phyloP scores from a whole-genome alignment of 2,113 vertebrate genomes.

The Actenoides hombroni region DNA sequence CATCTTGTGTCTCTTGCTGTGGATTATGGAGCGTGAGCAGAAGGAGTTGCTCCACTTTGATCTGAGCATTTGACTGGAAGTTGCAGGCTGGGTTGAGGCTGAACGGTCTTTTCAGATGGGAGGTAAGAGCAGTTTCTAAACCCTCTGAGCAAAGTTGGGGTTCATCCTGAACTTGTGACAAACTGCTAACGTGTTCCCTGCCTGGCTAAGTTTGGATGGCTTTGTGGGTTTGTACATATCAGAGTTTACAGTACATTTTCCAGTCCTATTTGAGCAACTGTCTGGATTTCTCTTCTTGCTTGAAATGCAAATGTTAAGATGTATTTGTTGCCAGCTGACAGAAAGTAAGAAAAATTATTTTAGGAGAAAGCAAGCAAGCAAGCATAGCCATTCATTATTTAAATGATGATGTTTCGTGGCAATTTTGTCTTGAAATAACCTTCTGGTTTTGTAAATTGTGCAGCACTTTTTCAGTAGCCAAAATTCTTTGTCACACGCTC shows the following conservation, averaged over 20 bases:
- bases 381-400: constrained; percentile 54
- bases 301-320: constrained; percentile 51
- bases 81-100: not conserved
- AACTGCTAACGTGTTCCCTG: not conserved
- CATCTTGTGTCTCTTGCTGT: not conserved
- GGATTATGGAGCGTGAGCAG: not conserved
- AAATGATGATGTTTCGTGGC: constrained; percentile 43
- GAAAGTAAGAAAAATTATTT: constrained; percentile 61
- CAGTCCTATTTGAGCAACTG: constrained; percentile 9
- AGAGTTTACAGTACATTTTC: constrained; percentile 6
- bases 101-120: not conserved
- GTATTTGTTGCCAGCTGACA: constrained; percentile 54
- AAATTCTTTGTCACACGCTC: constrained; percentile 25
- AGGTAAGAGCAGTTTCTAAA: not conserved
- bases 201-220: not conserved
- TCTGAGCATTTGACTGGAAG: not conserved
- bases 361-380: constrained; percentile 40
- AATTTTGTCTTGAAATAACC: constrained; percentile 61
- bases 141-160: not conserved
- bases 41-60: not conserved
- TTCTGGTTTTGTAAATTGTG: constrained; percentile 36
- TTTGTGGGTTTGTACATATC: not conserved
- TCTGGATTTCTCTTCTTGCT: constrained; percentile 30
- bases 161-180: not conserved
- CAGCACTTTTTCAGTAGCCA: constrained; percentile 24